phyloP scores from a whole-genome alignment of 2,113 vertebrate species.

The Ahaetulla prasina region DNA sequence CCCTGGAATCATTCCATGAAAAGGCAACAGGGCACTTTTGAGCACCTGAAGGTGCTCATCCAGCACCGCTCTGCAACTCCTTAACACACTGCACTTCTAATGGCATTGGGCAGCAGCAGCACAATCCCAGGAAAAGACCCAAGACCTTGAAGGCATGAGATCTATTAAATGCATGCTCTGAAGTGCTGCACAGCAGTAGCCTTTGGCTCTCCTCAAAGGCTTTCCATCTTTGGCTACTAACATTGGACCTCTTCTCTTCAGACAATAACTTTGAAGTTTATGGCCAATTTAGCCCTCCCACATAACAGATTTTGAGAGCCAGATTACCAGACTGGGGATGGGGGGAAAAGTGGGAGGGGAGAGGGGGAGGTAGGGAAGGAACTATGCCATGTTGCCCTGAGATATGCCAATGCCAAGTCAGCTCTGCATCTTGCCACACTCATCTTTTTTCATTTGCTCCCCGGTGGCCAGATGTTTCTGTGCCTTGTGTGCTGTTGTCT shows the following conservation, averaged over 20 bases:
- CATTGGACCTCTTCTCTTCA: background rate
- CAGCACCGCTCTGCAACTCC: background rate
- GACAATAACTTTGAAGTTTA: background rate
- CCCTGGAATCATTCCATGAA: background rate
- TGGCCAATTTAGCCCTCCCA: background rate
- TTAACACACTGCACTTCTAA: background rate
- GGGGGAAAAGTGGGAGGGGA: too few species aligned
- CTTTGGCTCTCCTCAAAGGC: background rate
- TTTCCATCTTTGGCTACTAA: background rate
- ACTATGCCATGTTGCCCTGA: background rate
- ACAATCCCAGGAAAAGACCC: background rate
- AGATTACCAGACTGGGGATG: background rate
- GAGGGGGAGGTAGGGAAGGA: accelerated
- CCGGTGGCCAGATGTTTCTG: background rate
- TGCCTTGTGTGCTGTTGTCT: background rate
- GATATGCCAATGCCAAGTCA: background rate
- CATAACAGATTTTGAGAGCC: too few species aligned
- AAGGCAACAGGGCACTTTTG: background rate
- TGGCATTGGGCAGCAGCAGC: background rate
- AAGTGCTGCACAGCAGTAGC: background rate
- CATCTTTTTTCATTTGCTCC: background rate
- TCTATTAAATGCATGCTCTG: background rate
- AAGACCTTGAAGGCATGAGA: background rate
- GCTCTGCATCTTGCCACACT: background rate
- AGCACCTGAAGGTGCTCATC: background rate